These are phyloP conservation scores for Graphium colonna DNA, from an alignment of 2,888 invertebrate species.

Conservation along the genomic window DNA sequence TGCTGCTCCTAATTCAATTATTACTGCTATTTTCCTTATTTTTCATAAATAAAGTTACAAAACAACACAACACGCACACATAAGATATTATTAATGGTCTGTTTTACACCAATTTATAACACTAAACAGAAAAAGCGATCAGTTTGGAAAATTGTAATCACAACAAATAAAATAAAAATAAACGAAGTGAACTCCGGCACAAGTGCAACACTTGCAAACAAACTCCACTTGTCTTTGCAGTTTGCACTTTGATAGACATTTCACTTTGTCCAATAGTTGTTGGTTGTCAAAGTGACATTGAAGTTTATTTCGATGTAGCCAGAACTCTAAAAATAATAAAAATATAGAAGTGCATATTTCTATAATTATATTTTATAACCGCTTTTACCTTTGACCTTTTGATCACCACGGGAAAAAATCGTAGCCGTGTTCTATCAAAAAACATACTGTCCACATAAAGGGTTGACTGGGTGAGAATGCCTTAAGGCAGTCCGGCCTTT, in stretches of 20 bases:
- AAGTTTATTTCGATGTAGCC: not conserved
- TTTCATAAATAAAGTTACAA: not conserved
- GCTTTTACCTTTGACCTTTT: too few relatives aligned
- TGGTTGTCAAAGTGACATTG: not conserved
- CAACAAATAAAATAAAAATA: constrained; percentile 18
- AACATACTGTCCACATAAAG: too few relatives aligned
- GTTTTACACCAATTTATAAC: not conserved
- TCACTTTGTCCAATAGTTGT: not conserved
- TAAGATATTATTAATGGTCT: not conserved
- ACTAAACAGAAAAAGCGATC: not conserved
- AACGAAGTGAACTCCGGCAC: constrained; percentile 4
- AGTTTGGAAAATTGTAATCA: constrained; percentile 6
- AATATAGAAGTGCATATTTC: too few relatives aligned
- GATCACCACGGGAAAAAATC: too few relatives aligned
- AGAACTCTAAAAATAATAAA: too few relatives aligned
- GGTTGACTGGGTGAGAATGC: too few relatives aligned
- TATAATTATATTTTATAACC: too few relatives aligned
- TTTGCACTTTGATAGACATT: not conserved
- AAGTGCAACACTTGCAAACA: not conserved
- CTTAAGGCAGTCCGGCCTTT: too few relatives aligned
- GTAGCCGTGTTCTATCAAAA: too few relatives aligned
- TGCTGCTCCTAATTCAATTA: constrained; percentile 9
- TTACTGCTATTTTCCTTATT: constrained; percentile 1
- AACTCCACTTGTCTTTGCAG: too few relatives aligned
- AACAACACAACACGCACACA: not conserved